These are phyloP conservation scores for Tridacna gigas DNA, from an alignment of 2,888 invertebrate species.

Conservation along the genomic window DNA sequence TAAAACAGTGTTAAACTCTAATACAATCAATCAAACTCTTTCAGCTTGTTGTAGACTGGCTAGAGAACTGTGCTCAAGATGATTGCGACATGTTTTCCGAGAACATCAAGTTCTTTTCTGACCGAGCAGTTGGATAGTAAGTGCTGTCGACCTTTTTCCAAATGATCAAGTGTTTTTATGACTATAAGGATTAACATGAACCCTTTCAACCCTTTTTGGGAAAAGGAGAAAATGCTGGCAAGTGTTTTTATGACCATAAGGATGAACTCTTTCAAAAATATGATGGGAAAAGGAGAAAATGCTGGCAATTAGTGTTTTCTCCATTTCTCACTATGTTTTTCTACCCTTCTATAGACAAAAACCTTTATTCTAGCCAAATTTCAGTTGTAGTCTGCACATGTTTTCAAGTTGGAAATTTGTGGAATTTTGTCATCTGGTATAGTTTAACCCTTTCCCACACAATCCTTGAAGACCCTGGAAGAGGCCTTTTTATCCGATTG, in stretches of 20 bases:
- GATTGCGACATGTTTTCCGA: conserved; percentile 85
- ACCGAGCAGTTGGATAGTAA: conserved; percentile 91
- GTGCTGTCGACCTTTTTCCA: conserved; percentile 40
- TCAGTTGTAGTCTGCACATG: no score
- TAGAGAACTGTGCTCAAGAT: conserved; percentile 92
- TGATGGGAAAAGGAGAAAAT: background rate
- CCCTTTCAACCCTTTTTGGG: background rate
- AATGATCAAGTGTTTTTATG: background rate
- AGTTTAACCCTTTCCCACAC: no score
- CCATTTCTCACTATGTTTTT: no score
- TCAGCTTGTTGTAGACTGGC: conserved; percentile 96
- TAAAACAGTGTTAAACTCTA: no score
- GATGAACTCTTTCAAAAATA: background rate
- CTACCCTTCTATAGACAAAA: no score
- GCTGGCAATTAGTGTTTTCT: background rate
- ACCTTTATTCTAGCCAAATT: no score
- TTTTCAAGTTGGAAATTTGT: no score
- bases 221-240: background rate
- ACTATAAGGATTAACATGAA: no score
- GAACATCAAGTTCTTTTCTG: conserved; percentile 91
- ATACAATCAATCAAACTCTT: no score
- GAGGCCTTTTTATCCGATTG: no score
- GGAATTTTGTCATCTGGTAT: no score
- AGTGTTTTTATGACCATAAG: background rate
- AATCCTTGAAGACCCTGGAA: no score